Evolutionary conservation across 2,888 invertebrate species (phyloP), one percentile per base, ranked within the genome.

Genomic region (Zygothrica quintamaculata): DNA sequence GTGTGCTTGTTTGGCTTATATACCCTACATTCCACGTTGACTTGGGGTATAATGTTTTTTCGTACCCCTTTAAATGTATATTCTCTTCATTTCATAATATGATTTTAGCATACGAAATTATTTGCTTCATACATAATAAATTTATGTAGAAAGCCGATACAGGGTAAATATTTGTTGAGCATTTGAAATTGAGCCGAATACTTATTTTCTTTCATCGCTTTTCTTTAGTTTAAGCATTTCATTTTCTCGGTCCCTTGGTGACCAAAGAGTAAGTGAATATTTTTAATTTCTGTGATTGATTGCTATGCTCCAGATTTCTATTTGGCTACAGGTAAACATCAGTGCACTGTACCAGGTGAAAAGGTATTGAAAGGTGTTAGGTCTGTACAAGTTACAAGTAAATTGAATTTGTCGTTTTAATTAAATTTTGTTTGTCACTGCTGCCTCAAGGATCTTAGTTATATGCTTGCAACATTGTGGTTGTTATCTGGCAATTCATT

Each of bases 281-380:
- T 73, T 76, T 78, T 65, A 58, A 77, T 69, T 78, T 69, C 57
- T 73, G 44, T 70, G 66, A 77, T 77, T 78, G 73, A 76, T 76
- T 70, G 61, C 52, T 44, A 34, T 37, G 39, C 44, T 39, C 13
- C 48, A 18, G 50, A 6, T 37, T 39, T 16, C 1, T n/a, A 16
- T 37, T 37, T 29, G 29, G 29, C n/a, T 1, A 2, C 16, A 18
- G 11, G 29, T 22, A 4, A 5, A 7, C 26, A 22, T 37, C 15
- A 12, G 22, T 4, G 9, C 33, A 7, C 15, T 13, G 40, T 25
- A 0, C 37, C 11, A 33, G 13, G 18, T 47, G 43, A 50, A 44
- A 29, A 43, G 55, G 42, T 65, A 48, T 50, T 61, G 43, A 40
- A 42, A 15, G 8, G 9, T 8, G 34, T 22, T 42, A 39, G 46